phyloP scores from a whole-genome alignment of 1,140 invertebrate genomes.

The Aphelenchoides besseyi region DNA sequence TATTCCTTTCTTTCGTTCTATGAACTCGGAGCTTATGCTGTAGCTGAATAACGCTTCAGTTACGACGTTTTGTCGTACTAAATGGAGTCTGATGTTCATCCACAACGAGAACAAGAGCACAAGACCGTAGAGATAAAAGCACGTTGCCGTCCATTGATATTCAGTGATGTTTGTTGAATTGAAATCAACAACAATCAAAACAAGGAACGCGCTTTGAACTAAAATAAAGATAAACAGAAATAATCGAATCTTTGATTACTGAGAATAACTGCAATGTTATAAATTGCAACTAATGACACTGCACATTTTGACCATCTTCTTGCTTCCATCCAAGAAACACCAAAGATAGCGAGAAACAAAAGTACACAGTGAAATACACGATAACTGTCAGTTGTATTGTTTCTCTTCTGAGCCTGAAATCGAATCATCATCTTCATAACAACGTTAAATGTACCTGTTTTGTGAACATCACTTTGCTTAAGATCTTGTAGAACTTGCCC shows the following conservation, averaged over 20 bases:
- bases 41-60: neutral
- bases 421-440: too few species aligned
- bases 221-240: neutral
- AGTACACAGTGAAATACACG: neutral
- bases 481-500: neutral
- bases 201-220: neutral
- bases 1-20: neutral
- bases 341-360: neutral
- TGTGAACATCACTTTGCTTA: neutral
- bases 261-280: neutral
- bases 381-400: neutral
- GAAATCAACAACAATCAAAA: conserved; percentile 9
- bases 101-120: neutral
- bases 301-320: neutral
- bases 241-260: neutral
- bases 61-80: neutral
- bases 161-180: neutral
- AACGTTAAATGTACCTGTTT: too few species aligned
- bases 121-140: neutral
- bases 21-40: neutral
- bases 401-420: neutral
- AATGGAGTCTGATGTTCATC: conserved; percentile 9
- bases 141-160: neutral
- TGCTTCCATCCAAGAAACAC: neutral
- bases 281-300: neutral